These are phyloP conservation scores for Thamnaconus septentrionalis DNA, from an alignment of 2,113 vertebrate genomes.

Conservation along the genomic window DNA sequence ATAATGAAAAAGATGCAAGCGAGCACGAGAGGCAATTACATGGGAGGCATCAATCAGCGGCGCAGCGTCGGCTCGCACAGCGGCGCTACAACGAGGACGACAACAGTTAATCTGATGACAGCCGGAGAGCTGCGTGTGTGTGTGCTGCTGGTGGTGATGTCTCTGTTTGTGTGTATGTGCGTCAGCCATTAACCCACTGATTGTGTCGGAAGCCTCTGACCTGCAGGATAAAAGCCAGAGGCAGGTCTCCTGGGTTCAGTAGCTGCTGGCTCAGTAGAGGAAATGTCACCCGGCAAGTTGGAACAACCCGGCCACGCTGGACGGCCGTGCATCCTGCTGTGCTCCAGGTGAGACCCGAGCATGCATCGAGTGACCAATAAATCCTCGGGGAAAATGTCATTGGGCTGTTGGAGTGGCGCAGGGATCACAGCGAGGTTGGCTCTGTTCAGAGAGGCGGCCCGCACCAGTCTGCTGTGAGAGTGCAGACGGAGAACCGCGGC, in stretches of 20 bases:
- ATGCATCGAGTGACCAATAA: too few relatives aligned
- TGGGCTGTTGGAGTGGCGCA: too few relatives aligned
- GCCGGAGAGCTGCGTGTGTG: constrained; percentile 27
- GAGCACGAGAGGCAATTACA: constrained; percentile 37
- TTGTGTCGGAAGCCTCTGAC: constrained; percentile 46
- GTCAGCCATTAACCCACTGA: constrained; percentile 55
- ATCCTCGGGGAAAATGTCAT: too few relatives aligned
- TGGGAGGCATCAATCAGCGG: constrained; percentile 52
- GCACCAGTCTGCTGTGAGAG: too few relatives aligned
- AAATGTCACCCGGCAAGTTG: constrained; percentile 47
- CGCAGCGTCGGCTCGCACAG: not conserved
- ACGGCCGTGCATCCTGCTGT: constrained; percentile 18
- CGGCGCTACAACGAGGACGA: constrained; percentile 1
- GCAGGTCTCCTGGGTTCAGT: constrained; percentile 38
- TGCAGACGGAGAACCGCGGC: too few relatives aligned
- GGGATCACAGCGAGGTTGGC: too few relatives aligned
- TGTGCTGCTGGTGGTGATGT: constrained; percentile 5
- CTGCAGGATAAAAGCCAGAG: constrained; percentile 34
- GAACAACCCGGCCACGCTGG: constrained; percentile 17
- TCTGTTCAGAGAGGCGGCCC: too few relatives aligned
- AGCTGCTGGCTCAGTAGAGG: constrained; percentile 31
- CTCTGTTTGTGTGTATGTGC: constrained; percentile 16
- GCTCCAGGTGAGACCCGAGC: not conserved
- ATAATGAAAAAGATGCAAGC: constrained; percentile 52
- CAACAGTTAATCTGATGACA: constrained; percentile 17